Percentiles rank a stretch among this genome's conserved stretches.
Evolutionary conservation across 1,140 invertebrate genomes (phyloP).

Genomic region (Neomicropteryx cornuta): DNA sequence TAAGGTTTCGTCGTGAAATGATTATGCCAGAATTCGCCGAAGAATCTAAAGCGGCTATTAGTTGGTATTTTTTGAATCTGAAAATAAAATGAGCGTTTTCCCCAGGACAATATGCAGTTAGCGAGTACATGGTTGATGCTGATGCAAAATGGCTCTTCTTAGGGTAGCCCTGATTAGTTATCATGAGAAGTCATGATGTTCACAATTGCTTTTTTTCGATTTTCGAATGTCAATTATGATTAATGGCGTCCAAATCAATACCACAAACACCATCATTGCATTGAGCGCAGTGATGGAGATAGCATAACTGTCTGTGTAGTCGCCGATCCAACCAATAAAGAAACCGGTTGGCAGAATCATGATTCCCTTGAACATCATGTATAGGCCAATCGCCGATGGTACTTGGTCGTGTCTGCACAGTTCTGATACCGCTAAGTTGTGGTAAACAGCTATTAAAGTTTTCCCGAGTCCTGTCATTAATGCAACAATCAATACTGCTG

Average conservation of each 20-base stretch:
- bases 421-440: slow-evolving; percentile 58
- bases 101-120: neutral
- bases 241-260: slow-evolving; percentile 46
- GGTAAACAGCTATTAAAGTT: slow-evolving; percentile 55
- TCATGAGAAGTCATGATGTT: neutral
- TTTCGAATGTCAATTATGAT: slow-evolving; percentile 19
- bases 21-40: no score
- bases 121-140: neutral
- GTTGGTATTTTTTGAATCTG: no score
- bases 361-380: slow-evolving; percentile 61
- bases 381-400: slow-evolving; percentile 56
- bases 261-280: slow-evolving; percentile 38
- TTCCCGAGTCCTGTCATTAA: slow-evolving; percentile 53
- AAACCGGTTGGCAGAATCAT: slow-evolving; percentile 53
- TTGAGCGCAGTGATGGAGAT: slow-evolving; percentile 52
- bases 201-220: neutral
- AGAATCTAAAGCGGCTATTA: no score
- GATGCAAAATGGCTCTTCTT: neutral
- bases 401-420: slow-evolving; percentile 44
- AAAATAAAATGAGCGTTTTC: neutral
- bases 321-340: slow-evolving; percentile 54
- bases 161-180: neutral
- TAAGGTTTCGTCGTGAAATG: no score
- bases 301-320: slow-evolving; percentile 47
- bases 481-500: no score